Conservation (phyloP, 1,140 invertebrate species). For the Diprion similis region DNA sequence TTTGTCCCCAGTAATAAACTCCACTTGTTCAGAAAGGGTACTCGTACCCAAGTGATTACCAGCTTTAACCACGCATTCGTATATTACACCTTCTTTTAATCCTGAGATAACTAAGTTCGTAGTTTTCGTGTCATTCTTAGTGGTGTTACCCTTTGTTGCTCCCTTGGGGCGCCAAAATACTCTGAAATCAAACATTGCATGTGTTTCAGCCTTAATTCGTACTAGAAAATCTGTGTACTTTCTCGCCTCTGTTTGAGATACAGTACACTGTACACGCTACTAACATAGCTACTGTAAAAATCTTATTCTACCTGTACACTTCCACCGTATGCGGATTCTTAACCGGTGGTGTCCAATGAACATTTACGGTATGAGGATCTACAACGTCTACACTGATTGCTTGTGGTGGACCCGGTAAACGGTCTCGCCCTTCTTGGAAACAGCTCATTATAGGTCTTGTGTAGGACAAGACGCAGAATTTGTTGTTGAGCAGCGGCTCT, state of each 20-base stretch:
- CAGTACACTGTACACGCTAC: too few species aligned
- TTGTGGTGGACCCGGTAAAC: slow-evolving; percentile 78
- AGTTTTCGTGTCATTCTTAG: slow-evolving; percentile 76
- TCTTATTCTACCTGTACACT: slow-evolving; percentile 66
- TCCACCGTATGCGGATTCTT: slow-evolving; percentile 86
- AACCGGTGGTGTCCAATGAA: slow-evolving; percentile 77
- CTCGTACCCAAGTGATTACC: slow-evolving; percentile 82
- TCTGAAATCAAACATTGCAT: slow-evolving; percentile 36
- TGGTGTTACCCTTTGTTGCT: slow-evolving; percentile 50
- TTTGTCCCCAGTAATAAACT: slow-evolving; percentile 75
- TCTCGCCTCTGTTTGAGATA: too few species aligned
- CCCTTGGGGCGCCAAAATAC: slow-evolving; percentile 63
- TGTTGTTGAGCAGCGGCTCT: slow-evolving; percentile 67
- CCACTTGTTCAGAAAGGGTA: slow-evolving; percentile 73
- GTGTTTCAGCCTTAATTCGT: neutral
- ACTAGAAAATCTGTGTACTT: neutral
- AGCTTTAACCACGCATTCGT: slow-evolving; percentile 83
- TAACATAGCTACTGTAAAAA: slow-evolving; percentile 38
- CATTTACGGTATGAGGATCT: slow-evolving; percentile 65
- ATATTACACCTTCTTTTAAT: slow-evolving; percentile 73
- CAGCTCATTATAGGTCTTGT: slow-evolving; percentile 78
- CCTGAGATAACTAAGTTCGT: slow-evolving; percentile 72
- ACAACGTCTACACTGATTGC: slow-evolving; percentile 71
- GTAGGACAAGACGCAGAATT: slow-evolving; percentile 74
- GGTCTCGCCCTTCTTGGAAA: slow-evolving; percentile 79